Evolutionary conservation across 1,140 invertebrate genomes (phyloP), one percentile per base, ranked within the genome.

Genomic region (Brachionus plicatilis): DNA sequence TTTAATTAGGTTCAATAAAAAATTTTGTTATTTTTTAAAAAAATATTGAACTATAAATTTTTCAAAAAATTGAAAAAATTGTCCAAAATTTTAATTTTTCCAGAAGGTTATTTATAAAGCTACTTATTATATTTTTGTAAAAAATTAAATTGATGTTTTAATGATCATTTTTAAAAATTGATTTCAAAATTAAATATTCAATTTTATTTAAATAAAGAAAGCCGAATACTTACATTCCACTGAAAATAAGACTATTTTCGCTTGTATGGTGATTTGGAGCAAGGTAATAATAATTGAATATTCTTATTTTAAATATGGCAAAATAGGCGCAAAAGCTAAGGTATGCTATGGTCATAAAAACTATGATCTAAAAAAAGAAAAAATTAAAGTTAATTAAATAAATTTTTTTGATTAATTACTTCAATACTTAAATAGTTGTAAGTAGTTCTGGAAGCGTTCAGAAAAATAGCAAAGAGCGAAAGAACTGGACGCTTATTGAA

Each of bases 171-270:
- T 29, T 29, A 29, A 29, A 29, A 24, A 24, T 24, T 24, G 1
- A 24, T 24, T 1, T 1, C 0, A 24, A 24, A 24, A 24, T 24
- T 1, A 24, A 24, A 24, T 24, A 24, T 24, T 24, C 1, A 24
- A 24, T 24, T 24, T 24, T 24, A 24, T 24, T 37, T 37, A 37
- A 37, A 7, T 37, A 37, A 37, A 37, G 33, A 37, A 29, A 37
- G 33, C 5, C 12, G 47, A 56, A 56, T 24, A 91, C 92, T 91
- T 90, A 93, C 93, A 93, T 93, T 80, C 97, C 97, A 88, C 95
- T 96, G 90, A 99, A 99, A 87, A 99, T 96, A 66, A 99, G 92
- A 89, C 95, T 98, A 90, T 99, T 97, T 89, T 99, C 97, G 88
- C 99, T 97, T 1, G 97, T 99, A 90, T 97, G 95, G 90, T 99